Conservation (phyloP, 37 sponge, comb jelly and placozoan genomes). For the Tethya wilhelma region DNA sequence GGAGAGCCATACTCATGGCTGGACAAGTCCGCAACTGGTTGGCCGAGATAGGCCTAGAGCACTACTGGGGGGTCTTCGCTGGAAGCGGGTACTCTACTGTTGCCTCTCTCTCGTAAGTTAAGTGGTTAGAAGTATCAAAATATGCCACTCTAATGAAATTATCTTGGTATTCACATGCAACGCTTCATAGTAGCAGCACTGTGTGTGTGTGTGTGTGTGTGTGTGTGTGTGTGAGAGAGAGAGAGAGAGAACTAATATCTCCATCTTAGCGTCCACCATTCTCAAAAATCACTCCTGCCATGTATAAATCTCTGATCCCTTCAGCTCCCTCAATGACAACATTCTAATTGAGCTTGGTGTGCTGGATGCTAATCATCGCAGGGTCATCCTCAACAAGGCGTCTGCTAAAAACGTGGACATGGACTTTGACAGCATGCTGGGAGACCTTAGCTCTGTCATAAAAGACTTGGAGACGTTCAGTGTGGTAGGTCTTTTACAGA, state of each 20-base stretch:
- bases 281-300: too few species aligned
- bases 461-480: constrained; percentile 62
- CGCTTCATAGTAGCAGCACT: too few species aligned
- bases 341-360: constrained; percentile 24
- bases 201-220: too few species aligned
- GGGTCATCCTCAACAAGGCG: constrained; percentile 48
- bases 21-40: constrained; percentile 41
- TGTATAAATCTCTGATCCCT: not conserved
- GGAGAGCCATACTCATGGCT: not conserved
- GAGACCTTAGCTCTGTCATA: constrained; percentile 60
- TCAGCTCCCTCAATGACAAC: constrained; percentile 27
- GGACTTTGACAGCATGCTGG: constrained; percentile 62
- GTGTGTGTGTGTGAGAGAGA: too few species aligned
- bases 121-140: not conserved
- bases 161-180: too few species aligned
- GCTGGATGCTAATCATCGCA: constrained; percentile 46
- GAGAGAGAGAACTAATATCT: too few species aligned
- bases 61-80: constrained; percentile 41
- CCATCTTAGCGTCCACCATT: too few species aligned
- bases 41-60: constrained; percentile 39
- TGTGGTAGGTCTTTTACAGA: constrained; percentile 17
- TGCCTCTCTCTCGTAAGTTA: constrained; percentile 28
- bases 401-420: not conserved
- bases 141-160: too few species aligned
- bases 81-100: constrained; percentile 42